phyloP scores from a whole-genome alignment of 2,888 invertebrate species.

The Cephus pygmeus region DNA sequence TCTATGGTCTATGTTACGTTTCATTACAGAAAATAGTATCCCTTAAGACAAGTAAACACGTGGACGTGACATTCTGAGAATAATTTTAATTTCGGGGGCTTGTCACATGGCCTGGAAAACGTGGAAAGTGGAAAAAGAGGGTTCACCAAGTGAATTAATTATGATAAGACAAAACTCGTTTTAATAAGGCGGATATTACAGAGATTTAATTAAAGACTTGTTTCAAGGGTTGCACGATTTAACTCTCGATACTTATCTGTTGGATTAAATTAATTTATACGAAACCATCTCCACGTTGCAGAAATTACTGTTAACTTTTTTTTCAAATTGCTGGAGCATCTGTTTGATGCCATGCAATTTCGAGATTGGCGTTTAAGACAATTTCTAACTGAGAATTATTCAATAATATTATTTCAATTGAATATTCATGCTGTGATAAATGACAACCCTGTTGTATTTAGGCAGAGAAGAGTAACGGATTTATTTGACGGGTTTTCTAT shows the following conservation, averaged over 20 bases:
- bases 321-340: neutral
- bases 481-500: neutral
- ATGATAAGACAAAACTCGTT: neutral
- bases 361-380: neutral
- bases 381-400: neutral
- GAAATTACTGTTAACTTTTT: neutral
- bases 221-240: neutral
- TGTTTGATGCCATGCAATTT: neutral
- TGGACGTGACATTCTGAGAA: too few relatives aligned
- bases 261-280: neutral
- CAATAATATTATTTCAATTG: neutral
- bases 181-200: neutral
- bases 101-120: neutral
- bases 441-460: neutral
- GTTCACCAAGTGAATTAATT: neutral
- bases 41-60: too few relatives aligned
- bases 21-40: too few relatives aligned
- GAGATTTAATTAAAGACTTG: neutral
- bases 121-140: neutral
- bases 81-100: neutral
- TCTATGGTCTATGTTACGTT: too few relatives aligned
- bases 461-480: neutral
- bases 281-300: neutral
- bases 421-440: neutral
- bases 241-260: neutral